phyloP scores from a whole-genome alignment of 2,797 vertebrate genomes.

The Sebastes itinus region DNA sequence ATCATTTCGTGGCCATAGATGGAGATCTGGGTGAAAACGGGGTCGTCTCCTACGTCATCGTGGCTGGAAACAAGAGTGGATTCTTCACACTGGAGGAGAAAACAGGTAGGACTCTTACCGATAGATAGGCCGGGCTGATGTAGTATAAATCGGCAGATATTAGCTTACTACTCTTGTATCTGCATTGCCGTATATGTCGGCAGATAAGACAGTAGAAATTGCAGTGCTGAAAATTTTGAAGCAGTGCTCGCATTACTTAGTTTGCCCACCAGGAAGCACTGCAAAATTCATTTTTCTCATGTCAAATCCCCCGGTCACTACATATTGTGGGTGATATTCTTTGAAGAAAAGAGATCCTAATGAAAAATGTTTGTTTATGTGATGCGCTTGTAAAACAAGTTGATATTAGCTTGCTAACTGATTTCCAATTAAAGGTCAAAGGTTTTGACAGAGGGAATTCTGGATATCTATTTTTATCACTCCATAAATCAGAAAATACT shows the following conservation, averaged over 20 bases:
- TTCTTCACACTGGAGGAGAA: slow-evolving; percentile 85
- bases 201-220: background rate
- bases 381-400: background rate
- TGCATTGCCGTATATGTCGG: background rate
- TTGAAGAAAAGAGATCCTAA: background rate
- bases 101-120: slow-evolving; percentile 82
- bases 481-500: too few species aligned
- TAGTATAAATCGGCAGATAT: background rate
- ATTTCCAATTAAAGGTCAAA: too few species aligned
- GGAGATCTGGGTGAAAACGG: slow-evolving; percentile 87
- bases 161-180: background rate
- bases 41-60: slow-evolving; percentile 81
- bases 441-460: too few species aligned
- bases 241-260: background rate
- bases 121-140: fast-evolving
- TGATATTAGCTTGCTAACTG: background rate
- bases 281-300: background rate
- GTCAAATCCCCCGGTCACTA: background rate
- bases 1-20: slow-evolving; percentile 85
- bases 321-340: background rate
- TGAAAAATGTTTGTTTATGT: background rate
- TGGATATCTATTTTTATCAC: too few species aligned
- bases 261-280: background rate
- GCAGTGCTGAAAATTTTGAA: too few species aligned
- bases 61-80: slow-evolving; percentile 84